A percentile compares a stretch with the other conserved stretches of the same genome.
These are phyloP conservation scores for Piezodorus guildinii DNA, from an alignment of 1,140 invertebrate species.

Conservation along the genomic window DNA sequence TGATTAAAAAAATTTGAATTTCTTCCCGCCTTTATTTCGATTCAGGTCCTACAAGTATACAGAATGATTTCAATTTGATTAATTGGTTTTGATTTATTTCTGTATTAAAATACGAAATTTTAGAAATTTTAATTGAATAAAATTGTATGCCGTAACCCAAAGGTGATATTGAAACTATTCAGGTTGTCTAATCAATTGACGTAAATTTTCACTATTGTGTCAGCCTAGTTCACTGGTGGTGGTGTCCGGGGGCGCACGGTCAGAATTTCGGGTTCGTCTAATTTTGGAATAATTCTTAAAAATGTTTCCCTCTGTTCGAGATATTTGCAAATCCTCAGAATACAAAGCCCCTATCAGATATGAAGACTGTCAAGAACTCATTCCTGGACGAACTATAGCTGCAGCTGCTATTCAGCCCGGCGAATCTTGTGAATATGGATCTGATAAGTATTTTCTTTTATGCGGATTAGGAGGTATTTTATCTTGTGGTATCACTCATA, in stretches of 20 bases:
- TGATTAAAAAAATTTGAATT: too few relatives aligned
- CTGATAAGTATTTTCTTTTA: constrained; percentile 57
- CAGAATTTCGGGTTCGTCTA: not conserved
- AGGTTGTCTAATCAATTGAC: not conserved
- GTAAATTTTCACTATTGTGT: not conserved
- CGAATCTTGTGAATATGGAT: constrained; percentile 52
- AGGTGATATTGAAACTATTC: too few relatives aligned
- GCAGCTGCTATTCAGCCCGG: constrained; percentile 37
- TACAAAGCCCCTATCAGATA: constrained; percentile 44
- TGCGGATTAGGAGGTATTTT: constrained; percentile 66
- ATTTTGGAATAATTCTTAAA: constrained; percentile 26
- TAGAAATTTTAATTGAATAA: too few relatives aligned
- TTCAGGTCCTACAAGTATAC: too few relatives aligned
- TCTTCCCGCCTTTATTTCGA: too few relatives aligned
- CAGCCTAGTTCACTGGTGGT: not conserved
- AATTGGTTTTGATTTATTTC: too few relatives aligned
- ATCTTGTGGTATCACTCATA: constrained; percentile 63
- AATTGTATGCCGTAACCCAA: too few relatives aligned
- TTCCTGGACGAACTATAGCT: constrained; percentile 43
- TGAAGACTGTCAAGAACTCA: constrained; percentile 43
- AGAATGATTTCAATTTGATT: too few relatives aligned
- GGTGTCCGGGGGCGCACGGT: not conserved
- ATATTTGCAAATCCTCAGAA: constrained; percentile 59
- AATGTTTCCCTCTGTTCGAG: constrained; percentile 61
- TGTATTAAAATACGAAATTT: too few relatives aligned